Evolutionary conservation across 1,140 invertebrate genomes (phyloP).

Genomic region (Vanessa atalanta): DNA sequence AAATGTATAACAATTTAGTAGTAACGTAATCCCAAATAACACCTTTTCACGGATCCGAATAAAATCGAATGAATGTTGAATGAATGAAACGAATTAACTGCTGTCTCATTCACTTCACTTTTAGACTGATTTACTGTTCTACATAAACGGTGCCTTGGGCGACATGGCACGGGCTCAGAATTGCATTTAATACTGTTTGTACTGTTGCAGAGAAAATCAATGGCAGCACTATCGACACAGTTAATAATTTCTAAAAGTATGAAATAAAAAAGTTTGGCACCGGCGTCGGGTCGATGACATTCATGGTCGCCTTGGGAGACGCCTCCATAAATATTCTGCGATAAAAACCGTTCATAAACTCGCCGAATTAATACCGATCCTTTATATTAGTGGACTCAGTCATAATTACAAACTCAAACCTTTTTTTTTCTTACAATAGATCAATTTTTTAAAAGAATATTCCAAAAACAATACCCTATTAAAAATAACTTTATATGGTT

Average conservation of each 20-base stretch:
- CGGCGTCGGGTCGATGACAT: conserved; percentile 2
- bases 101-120: conserved; percentile 5
- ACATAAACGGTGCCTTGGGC: conserved; percentile 48
- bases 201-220: conserved; percentile 28
- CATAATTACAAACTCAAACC: too few relatives aligned
- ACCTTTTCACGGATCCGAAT: neutral
- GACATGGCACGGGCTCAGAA: conserved; percentile 51
- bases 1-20: neutral
- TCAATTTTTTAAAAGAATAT: too few relatives aligned
- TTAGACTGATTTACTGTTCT: conserved; percentile 14
- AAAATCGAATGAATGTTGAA: conserved; percentile 3
- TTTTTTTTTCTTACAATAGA: too few relatives aligned
- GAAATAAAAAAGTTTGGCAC: neutral
- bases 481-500: too few relatives aligned
- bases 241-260: neutral
- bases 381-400: too few relatives aligned
- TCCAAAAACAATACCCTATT: too few relatives aligned
- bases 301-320: neutral
- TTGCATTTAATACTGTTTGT: conserved; percentile 48
- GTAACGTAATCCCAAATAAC: neutral
- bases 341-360: too few relatives aligned
- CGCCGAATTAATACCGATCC: too few relatives aligned
- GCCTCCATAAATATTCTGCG: too few relatives aligned
- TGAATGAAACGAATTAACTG: conserved; percentile 12
- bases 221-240: conserved; percentile 4